Conservation (phyloP, 2,797 vertebrate genomes). For the Manis javanica region DNA sequence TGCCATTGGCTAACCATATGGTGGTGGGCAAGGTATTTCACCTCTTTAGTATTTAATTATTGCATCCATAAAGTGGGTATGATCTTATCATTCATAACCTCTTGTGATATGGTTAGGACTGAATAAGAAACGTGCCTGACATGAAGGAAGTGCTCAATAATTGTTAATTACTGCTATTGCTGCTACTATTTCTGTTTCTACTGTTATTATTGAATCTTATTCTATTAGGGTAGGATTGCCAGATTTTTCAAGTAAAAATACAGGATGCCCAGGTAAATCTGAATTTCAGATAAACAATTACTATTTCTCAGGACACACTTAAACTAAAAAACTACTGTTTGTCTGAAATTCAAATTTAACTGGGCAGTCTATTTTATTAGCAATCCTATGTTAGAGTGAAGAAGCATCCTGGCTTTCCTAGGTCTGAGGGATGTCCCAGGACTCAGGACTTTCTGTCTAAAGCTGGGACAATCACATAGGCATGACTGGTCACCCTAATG, state of each 20-base stretch:
- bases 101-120: background rate
- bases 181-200: background rate
- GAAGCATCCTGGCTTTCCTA: background rate
- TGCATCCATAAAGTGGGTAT: background rate
- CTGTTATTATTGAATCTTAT: background rate
- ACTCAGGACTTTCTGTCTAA: background rate
- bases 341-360: slow-evolving; percentile 20
- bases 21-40: background rate
- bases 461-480: background rate
- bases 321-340: background rate
- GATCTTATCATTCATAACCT: background rate
- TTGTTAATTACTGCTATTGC: background rate
- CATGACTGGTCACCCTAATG: background rate
- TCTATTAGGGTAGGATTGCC: background rate
- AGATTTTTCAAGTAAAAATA: slow-evolving; percentile 46
- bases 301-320: background rate
- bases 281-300: slow-evolving; percentile 53
- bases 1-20: background rate
- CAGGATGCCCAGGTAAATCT: background rate
- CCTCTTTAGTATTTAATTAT: slow-evolving; percentile 28
- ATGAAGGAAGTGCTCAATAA: background rate
- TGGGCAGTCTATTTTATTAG: slow-evolving; percentile 7
- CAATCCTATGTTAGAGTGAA: background rate
- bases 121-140: background rate
- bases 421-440: background rate